Percentiles rank a stretch among this genome's conserved stretches.
Evolutionary conservation across 2,113 vertebrate genomes (phyloP).

Genomic region (Pedionomus torquatus): DNA sequence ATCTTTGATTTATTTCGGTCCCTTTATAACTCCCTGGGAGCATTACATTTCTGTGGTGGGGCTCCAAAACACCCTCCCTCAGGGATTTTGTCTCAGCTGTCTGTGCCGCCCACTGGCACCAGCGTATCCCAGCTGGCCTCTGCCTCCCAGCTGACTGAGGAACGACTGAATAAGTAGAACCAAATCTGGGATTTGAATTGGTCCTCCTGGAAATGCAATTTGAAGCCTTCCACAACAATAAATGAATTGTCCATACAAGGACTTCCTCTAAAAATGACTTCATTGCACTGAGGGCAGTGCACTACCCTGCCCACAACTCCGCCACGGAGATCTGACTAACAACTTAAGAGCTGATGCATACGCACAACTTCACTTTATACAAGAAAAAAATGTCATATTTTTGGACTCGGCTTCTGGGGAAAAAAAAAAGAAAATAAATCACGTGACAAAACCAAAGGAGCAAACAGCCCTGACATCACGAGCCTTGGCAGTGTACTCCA

Average conservation of each 20-base stretch:
- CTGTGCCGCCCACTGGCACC: not conserved
- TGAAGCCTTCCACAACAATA: not conserved
- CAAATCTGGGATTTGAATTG: not conserved
- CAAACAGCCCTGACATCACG: not conserved
- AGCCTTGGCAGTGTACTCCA: not conserved
- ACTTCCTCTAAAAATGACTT: constrained; percentile 28
- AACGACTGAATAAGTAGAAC: not conserved
- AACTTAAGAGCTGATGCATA: not conserved
- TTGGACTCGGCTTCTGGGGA: not conserved
- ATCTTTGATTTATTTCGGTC: not conserved
- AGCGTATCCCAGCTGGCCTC: not conserved
- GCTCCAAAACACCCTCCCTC: not conserved
- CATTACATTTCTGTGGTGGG: not conserved
- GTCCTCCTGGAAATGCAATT: not conserved
- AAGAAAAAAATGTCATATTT: not conserved
- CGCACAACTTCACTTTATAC: not conserved
- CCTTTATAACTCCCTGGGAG: not conserved
- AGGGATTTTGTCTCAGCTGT: not conserved
- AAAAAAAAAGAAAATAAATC: too few relatives aligned
- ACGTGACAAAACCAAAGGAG: not conserved
- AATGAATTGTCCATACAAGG: not conserved
- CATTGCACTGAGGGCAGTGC: not conserved
- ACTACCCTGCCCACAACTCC: not conserved
- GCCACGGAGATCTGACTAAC: not conserved
- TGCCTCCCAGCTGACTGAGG: not conserved